Evolutionary conservation across 1,140 invertebrate genomes (phyloP).

Genomic region (Caenorhabditis brenneri): DNA sequence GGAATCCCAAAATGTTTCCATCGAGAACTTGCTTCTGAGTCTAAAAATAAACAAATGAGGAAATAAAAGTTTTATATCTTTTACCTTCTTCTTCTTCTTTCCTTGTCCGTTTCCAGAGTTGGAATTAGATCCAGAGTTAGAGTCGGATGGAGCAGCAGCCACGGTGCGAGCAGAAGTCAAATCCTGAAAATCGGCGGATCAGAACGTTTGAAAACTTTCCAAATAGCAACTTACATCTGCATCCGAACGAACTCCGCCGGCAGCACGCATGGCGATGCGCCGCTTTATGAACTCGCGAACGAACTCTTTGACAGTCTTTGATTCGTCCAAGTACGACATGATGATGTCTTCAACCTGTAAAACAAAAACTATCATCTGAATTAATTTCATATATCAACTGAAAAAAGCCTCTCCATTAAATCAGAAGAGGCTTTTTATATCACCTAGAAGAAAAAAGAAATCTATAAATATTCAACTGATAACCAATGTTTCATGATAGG

Average conservation of each 20-base stretch:
- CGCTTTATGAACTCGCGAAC: conserved; percentile 27
- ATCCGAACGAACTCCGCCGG: background rate
- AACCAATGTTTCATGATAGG: background rate
- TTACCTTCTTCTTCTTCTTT: conserved; percentile 34
- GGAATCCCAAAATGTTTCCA: conserved; percentile 22
- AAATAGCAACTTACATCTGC: background rate
- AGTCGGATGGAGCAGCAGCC: conserved; percentile 26
- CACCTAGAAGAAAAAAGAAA: background rate
- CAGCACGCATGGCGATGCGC: conserved; percentile 13
- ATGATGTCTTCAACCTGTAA: conserved; percentile 26
- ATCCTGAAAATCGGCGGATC: background rate
- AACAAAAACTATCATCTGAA: background rate
- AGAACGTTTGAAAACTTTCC: background rate
- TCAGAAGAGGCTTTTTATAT: background rate
- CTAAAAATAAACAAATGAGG: background rate
- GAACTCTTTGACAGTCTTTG: conserved; percentile 15
- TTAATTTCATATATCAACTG: no score
- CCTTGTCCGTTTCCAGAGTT: conserved; percentile 31
- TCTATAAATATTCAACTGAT: conserved; percentile 21
- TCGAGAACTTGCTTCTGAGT: conserved; percentile 24
- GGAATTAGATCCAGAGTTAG: conserved; percentile 23
- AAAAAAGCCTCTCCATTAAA: background rate
- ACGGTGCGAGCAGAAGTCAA: conserved; percentile 3
- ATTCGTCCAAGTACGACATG: conserved; percentile 38
- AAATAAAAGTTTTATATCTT: background rate